These are phyloP conservation scores for Cristatella mucedo DNA, from an alignment of 2,888 invertebrate genomes.

Conservation along the genomic window DNA sequence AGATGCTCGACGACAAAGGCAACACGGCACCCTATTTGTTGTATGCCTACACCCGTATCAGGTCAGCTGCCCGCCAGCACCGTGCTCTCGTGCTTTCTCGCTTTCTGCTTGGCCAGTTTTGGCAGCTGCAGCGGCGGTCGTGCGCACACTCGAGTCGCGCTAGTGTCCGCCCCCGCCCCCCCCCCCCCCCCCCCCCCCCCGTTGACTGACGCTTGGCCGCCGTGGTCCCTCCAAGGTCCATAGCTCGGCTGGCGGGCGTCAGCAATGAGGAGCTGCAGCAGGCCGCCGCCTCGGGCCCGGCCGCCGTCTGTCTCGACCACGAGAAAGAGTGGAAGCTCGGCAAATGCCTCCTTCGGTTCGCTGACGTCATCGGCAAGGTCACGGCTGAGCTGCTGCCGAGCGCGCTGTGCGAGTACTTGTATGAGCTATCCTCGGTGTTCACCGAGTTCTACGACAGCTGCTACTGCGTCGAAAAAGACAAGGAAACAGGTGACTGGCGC, in stretches of 20 bases:
- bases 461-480: slow-evolving; percentile 86
- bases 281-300: slow-evolving; percentile 46
- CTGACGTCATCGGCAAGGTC: slow-evolving; percentile 53
- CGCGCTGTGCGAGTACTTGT: slow-evolving; percentile 80
- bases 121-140: too few relatives aligned
- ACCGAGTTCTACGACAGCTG: slow-evolving; percentile 94
- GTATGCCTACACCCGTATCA: slow-evolving; percentile 82
- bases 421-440: slow-evolving; percentile 78
- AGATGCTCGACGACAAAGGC: slow-evolving; percentile 94
- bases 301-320: slow-evolving; percentile 59
- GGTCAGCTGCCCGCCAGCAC: slow-evolving; percentile 43
- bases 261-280: slow-evolving; percentile 43
- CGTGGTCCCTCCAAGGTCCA: slow-evolving; percentile 31
- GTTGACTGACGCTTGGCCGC: too few relatives aligned
- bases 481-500: slow-evolving; percentile 41
- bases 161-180: too few relatives aligned
- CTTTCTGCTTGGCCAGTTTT: too few relatives aligned
- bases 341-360: slow-evolving; percentile 44
- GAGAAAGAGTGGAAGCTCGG: slow-evolving; percentile 86
- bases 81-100: too few relatives aligned
- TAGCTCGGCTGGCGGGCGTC: slow-evolving; percentile 39
- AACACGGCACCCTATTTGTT: slow-evolving; percentile 95
- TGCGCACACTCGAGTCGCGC: too few relatives aligned
- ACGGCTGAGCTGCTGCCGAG: slow-evolving; percentile 67
- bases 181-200: background rate